Conservation (phyloP, 1,140 invertebrate species). For the Procambarus virginalis region DNA sequence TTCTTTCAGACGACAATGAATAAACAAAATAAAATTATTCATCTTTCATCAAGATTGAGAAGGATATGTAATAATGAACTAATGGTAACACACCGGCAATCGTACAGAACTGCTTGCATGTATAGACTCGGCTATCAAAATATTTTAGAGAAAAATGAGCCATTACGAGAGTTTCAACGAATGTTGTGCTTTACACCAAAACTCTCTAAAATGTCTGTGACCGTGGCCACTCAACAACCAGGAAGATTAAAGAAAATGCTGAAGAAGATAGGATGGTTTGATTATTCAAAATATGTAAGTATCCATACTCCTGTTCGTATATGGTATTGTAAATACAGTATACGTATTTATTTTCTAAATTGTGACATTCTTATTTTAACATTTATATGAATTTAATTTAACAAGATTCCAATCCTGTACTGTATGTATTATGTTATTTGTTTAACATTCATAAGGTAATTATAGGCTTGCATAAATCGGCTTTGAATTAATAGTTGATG, state of each 20-base stretch:
- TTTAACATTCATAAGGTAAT: no score
- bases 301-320: no score
- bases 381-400: no score
- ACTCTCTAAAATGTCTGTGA: background rate
- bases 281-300: conserved; percentile 35
- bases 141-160: background rate
- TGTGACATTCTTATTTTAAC: no score
- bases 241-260: conserved; percentile 15
- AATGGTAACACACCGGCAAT: background rate
- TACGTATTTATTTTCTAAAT: no score
- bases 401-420: no score
- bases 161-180: background rate
- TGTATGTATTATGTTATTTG: no score
- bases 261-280: conserved; percentile 43
- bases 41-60: background rate
- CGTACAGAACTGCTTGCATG: background rate
- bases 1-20: background rate
- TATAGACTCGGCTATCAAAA: background rate
- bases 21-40: background rate
- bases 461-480: no score
- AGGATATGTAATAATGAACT: background rate
- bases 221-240: background rate
- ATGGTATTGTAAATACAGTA: no score
- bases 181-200: background rate
- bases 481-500: no score